Base-by-base conservation (phyloP, 2,113 vertebrate genomes). In the Poeciliopsis prolifica region DNA sequence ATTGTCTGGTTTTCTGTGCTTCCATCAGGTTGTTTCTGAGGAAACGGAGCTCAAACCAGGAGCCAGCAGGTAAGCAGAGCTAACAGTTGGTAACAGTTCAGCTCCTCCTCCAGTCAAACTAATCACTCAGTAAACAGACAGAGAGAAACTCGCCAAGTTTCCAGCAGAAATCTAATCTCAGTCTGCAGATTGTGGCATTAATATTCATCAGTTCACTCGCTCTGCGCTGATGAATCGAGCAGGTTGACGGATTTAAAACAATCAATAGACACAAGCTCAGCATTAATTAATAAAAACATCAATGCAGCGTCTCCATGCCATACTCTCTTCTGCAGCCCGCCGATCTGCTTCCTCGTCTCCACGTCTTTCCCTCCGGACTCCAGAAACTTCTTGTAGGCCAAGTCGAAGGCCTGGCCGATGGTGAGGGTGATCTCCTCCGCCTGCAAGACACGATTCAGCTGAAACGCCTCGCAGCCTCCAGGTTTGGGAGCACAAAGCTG, bases 321-420 rank as follows among this genome's bases (percentile, higher is more conserved):
- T 92, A 99, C 98, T 95, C 96, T 95, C 92, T 98, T 99, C 92
- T 99, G 97, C 70, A 99, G 93, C 58, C 84, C 96, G 80, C 97
- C 96, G 65, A 99, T 97, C 95, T 99, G 98, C 92, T 99, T 99
- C 89, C 97, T 95, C 33, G 98, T 97, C 84, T 99, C 98, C 75
- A 99, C 98, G 28, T 99, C 98, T 94, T 99, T 99, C 86, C 98
- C 98, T 87, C 98, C 98, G 0, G 98, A 99, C 92, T 99, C 98
- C 90, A 99, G 94, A 88, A 99, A 99, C 90, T 99, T 99, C 92
- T 97, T 98, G 91, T 99, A 99, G 65, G 98, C 98, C 92, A 99
- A 92, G 91, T 99, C 97, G 84, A 99, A 99, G 0, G 98, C 98
- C 95, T 99, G 98, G 14, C 98, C 98, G 72, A 99, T 99, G 58